These are phyloP conservation scores for Tapera naevia DNA, from an alignment of 2,797 vertebrate genomes.

Conservation along the genomic window DNA sequence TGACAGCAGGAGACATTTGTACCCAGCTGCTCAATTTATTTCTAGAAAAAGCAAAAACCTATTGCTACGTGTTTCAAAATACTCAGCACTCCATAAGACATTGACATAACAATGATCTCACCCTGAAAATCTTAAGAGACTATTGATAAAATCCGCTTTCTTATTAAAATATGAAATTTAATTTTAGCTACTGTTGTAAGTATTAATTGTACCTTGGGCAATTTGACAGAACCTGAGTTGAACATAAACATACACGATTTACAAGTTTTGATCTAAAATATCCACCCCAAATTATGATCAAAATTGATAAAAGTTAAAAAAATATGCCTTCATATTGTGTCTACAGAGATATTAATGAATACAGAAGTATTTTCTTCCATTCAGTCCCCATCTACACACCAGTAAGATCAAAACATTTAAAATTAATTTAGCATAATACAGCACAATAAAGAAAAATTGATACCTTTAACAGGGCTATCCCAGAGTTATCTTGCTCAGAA, in stretches of 20 bases:
- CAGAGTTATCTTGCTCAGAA: not conserved
- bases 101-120: constrained; percentile 8
- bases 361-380: not conserved
- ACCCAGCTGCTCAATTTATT: not conserved
- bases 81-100: not conserved
- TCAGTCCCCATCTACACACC: not conserved
- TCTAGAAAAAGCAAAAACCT: constrained; percentile 4
- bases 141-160: constrained; percentile 10
- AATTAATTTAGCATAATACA: not conserved
- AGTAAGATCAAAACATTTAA: not conserved
- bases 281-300: not conserved
- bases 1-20: not conserved
- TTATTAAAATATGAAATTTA: not conserved
- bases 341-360: not conserved
- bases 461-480: not conserved
- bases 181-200: not conserved
- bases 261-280: not conserved
- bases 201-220: not conserved
- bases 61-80: not conserved
- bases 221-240: not conserved
- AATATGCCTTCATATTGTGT: not conserved
- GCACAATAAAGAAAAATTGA: not conserved
- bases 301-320: not conserved
- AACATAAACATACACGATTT: not conserved
- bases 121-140: not conserved